These are phyloP conservation scores for Ethmia dodecea DNA, from an alignment of 2,888 invertebrate species.

Conservation along the genomic window DNA sequence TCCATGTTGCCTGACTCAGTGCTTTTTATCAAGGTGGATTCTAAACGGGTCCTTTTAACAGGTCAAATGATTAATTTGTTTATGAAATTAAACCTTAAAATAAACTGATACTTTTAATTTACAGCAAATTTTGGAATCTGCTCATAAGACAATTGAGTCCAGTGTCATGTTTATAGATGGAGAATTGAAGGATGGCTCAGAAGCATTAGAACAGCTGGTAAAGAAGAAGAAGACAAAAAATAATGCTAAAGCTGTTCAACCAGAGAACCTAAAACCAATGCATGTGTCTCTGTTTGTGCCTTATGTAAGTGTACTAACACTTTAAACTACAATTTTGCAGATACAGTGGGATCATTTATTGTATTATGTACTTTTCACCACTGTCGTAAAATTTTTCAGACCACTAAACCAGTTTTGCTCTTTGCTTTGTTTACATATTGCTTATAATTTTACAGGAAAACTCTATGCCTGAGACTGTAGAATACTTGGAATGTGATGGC, in stretches of 20 bases:
- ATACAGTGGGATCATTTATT: no score
- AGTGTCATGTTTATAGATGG: slow-evolving; percentile 87
- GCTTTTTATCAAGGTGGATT: no score
- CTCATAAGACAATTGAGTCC: slow-evolving; percentile 77
- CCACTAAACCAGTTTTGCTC: no score
- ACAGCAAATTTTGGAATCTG: slow-evolving; percentile 79
- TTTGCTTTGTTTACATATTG: no score
- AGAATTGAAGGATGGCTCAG: slow-evolving; percentile 79
- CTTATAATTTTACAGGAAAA: slow-evolving; percentile 58
- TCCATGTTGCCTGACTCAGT: no score
- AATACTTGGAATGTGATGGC: slow-evolving; percentile 79
- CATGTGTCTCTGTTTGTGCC: slow-evolving; percentile 83
- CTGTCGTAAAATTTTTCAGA: no score
- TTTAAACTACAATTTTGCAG: no score
- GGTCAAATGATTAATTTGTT: no score
- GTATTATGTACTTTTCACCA: no score
- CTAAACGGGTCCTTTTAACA: no score
- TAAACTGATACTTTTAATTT: slow-evolving; percentile 20
- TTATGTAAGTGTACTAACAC: slow-evolving; percentile 80
- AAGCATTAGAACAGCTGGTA: slow-evolving; percentile 79
- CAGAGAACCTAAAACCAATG: slow-evolving; percentile 70
- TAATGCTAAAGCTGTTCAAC: slow-evolving; percentile 50
- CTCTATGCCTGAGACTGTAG: slow-evolving; percentile 61
- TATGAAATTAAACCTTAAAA: background rate
- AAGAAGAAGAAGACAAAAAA: slow-evolving; percentile 78